phyloP scores from a whole-genome alignment of 2,888 invertebrate species.

The Lithophane semibrunnea region DNA sequence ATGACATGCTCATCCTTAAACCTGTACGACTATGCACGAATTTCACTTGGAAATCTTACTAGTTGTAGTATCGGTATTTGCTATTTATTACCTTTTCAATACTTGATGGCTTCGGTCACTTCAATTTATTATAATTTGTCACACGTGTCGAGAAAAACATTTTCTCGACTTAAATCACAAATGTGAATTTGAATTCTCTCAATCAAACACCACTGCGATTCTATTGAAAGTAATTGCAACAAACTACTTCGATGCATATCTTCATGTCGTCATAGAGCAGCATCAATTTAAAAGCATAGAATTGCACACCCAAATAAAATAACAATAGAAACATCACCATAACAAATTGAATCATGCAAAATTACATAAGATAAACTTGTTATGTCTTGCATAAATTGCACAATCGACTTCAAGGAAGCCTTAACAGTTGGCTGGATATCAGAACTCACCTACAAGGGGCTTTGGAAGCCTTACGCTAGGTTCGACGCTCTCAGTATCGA shows the following conservation, averaged over 20 bases:
- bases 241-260: neutral
- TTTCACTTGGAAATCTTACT: slow-evolving; percentile 29
- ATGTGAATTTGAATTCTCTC: neutral
- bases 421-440: slow-evolving; percentile 71
- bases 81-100: slow-evolving; percentile 3
- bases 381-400: slow-evolving; percentile 42
- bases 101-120: neutral
- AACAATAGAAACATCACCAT: neutral
- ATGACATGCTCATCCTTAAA: slow-evolving; percentile 68
- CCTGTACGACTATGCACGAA: slow-evolving; percentile 60
- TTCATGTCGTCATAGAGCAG: no score
- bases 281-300: neutral
- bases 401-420: slow-evolving; percentile 68
- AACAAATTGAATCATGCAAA: neutral
- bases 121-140: neutral
- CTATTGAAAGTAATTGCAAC: neutral
- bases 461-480: slow-evolving; percentile 75
- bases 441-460: slow-evolving; percentile 69
- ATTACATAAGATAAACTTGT: slow-evolving; percentile 1
- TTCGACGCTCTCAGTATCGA: slow-evolving; percentile 76
- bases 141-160: neutral
- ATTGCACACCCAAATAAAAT: neutral
- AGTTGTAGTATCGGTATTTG: neutral
- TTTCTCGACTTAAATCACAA: neutral
- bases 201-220: neutral